These are phyloP conservation scores for Chiroxiphia lanceolata DNA, from an alignment of 2,797 vertebrate species.

Conservation along the genomic window DNA sequence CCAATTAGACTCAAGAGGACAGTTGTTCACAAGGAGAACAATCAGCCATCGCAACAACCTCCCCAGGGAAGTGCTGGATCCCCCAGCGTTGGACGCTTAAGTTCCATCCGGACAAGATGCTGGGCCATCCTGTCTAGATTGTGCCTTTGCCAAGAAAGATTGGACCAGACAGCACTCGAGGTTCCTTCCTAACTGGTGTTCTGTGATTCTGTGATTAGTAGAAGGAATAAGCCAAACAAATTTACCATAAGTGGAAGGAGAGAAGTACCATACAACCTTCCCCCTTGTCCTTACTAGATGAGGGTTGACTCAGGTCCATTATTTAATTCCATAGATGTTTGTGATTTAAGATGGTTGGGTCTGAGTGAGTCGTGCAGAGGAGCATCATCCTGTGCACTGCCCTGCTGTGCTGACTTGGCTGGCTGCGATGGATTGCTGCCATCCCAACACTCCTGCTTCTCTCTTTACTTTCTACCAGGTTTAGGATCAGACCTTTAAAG, in stretches of 20 bases:
- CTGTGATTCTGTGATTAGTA: neutral
- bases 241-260: neutral
- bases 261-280: neutral
- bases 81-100: rapidly evolving
- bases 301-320: neutral
- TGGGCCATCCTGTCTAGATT: neutral
- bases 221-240: neutral
- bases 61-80: neutral
- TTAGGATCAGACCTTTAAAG: neutral
- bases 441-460: neutral
- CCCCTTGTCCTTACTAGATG: neutral
- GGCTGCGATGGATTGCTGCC: neutral
- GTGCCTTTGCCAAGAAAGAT: neutral
- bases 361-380: neutral
- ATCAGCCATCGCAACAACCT: neutral
- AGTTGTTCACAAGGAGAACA: neutral
- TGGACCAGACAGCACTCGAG: neutral
- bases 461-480: neutral
- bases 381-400: neutral
- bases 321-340: neutral
- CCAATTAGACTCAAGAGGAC: neutral
- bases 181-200: neutral
- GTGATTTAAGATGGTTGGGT: neutral
- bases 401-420: neutral
- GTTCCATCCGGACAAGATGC: neutral